Percentiles rank a stretch among this genome's conserved stretches.
phyloP scores from a whole-genome alignment of 2,113 vertebrate species.

The Illadopsis cleaveri region DNA sequence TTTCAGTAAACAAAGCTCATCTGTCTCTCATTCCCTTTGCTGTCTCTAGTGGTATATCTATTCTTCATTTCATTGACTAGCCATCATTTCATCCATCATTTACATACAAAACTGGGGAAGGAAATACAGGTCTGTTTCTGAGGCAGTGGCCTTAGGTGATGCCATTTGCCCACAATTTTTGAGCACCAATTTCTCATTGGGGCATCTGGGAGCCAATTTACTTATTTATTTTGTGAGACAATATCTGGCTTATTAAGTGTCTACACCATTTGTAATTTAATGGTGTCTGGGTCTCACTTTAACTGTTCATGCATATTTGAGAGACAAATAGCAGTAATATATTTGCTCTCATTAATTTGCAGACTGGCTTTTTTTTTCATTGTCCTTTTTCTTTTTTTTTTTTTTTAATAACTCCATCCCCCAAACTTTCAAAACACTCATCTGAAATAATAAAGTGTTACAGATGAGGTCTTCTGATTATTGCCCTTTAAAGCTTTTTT shows the following conservation, averaged over 20 bases:
- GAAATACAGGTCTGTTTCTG: neutral
- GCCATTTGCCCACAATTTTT: neutral
- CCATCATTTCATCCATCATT: neutral
- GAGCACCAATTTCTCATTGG: neutral
- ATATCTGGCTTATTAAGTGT: neutral
- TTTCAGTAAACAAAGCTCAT: neutral
- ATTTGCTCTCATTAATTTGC: conserved; percentile 44
- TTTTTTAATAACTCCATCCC: conserved; percentile 12
- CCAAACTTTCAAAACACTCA: conserved; percentile 64
- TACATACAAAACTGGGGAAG: neutral
- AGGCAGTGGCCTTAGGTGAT: neutral
- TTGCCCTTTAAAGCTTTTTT: conserved; percentile 79
- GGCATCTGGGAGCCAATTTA: neutral
- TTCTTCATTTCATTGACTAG: neutral
- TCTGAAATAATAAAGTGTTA: conserved; percentile 77
- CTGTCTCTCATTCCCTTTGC: neutral
- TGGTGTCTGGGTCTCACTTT: neutral
- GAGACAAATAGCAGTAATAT: conserved; percentile 12
- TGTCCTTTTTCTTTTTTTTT: neutral
- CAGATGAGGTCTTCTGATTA: conserved; percentile 72
- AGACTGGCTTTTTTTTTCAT: neutral
- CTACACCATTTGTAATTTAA: neutral
- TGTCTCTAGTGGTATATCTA: neutral
- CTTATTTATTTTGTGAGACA: neutral
- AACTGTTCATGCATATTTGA: neutral